These are phyloP conservation scores for Cyphomyrus discorhynchus DNA, from an alignment of 2,113 vertebrate species.

Conservation along the genomic window DNA sequence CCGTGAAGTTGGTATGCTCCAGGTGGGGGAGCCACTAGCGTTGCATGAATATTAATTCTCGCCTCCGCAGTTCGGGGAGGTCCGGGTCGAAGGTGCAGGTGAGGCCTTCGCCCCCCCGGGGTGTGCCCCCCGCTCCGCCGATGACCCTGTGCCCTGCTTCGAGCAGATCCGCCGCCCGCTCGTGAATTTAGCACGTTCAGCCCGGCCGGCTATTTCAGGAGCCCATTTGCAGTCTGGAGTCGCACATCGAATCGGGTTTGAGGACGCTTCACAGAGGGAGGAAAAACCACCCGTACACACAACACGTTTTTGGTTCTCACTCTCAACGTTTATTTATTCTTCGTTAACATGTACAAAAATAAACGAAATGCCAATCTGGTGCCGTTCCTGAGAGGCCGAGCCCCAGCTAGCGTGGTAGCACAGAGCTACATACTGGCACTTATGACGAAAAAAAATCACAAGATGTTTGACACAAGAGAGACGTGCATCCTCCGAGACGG, in stretches of 20 bases:
- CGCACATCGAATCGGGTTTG: neutral
- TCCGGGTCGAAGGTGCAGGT: neutral
- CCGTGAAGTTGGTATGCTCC: neutral
- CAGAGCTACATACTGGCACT: neutral
- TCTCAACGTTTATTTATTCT: constrained; percentile 14
- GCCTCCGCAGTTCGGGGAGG: constrained; percentile 31
- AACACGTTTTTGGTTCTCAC: neutral
- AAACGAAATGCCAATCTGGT: neutral
- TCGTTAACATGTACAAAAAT: constrained; percentile 21
- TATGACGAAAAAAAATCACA: neutral
- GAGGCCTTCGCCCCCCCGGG: neutral
- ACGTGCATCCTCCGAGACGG: neutral
- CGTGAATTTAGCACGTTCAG: too few relatives aligned
- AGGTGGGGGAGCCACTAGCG: neutral
- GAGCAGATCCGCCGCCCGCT: neutral
- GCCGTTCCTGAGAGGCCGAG: neutral
- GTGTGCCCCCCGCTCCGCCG: neutral
- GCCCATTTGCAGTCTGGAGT: neutral
- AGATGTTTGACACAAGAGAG: neutral
- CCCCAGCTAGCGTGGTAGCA: neutral
- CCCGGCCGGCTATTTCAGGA: neutral
- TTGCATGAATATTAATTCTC: constrained; percentile 40
- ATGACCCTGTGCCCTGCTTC: constrained; percentile 8
- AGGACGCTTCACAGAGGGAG: neutral
- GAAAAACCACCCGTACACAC: neutral